A percentile compares a stretch with the other conserved stretches of the same genome.
Conservation (phyloP, 1,140 invertebrate species). For the Ylistrum balloti region DNA sequence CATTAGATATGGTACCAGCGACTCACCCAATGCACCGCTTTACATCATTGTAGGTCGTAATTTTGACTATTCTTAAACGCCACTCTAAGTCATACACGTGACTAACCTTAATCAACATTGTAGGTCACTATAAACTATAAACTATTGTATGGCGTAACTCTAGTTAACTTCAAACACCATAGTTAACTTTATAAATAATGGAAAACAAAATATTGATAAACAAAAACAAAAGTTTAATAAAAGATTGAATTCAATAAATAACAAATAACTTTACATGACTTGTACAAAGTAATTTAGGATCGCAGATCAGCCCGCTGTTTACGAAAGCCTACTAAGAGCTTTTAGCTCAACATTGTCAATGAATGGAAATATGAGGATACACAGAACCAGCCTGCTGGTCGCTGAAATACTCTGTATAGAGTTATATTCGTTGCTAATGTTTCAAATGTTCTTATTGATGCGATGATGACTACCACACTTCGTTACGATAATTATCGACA, state of each 20-base stretch:
- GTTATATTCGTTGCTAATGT: background rate
- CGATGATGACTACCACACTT: background rate
- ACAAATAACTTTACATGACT: background rate
- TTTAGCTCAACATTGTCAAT: background rate
- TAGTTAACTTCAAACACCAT: too few species aligned
- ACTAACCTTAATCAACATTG: too few species aligned
- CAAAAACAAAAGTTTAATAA: background rate
- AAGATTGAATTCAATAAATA: conserved; percentile 27
- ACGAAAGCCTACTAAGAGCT: background rate
- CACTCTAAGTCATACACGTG: too few species aligned
- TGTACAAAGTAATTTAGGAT: background rate
- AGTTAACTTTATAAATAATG: too few species aligned
- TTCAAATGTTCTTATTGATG: too few species aligned
- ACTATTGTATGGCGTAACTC: too few species aligned
- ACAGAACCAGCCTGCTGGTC: background rate
- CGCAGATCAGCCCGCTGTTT: background rate
- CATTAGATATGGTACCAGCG: too few species aligned
- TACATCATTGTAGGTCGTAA: too few species aligned
- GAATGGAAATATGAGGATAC: background rate
- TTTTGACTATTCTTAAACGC: too few species aligned
- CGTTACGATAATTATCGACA: background rate
- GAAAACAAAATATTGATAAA: background rate
- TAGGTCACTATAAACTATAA: too few species aligned
- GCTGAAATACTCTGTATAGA: too few species aligned
- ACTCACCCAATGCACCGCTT: too few species aligned